phyloP scores from a whole-genome alignment of 2,888 invertebrate genomes.

The Andrena minutula region DNA sequence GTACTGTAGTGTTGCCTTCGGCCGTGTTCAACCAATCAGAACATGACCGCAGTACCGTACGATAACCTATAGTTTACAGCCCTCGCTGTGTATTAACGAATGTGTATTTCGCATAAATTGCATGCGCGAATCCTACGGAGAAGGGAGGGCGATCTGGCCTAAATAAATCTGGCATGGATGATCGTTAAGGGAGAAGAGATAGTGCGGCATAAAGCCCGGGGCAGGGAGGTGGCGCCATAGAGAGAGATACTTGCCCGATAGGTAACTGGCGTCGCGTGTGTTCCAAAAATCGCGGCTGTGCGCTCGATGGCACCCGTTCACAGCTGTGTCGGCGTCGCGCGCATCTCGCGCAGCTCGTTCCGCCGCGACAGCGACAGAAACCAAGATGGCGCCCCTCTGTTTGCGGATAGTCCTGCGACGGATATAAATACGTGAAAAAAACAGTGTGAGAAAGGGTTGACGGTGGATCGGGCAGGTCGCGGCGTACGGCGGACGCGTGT shows the following conservation, averaged over 20 bases:
- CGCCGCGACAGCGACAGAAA: conserved; percentile 75
- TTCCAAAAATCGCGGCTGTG: conserved; percentile 47
- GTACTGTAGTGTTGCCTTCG: not conserved
- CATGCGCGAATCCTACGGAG: too few species aligned
- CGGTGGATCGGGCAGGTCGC: conserved; percentile 48
- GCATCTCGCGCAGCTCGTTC: conserved; percentile 67
- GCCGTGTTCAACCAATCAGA: conserved; percentile 30
- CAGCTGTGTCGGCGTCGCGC: conserved; percentile 71
- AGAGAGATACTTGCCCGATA: not conserved
- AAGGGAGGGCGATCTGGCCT: not conserved
- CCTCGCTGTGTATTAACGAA: not conserved
- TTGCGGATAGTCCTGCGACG: conserved; percentile 80
- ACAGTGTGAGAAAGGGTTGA: conserved; percentile 68
- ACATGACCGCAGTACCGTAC: not conserved
- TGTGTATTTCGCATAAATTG: too few species aligned
- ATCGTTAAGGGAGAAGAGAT: not conserved
- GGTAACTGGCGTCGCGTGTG: conserved; percentile 10
- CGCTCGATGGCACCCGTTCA: conserved; percentile 43
- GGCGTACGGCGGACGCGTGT: conserved; percentile 45
- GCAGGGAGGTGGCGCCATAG: not conserved
- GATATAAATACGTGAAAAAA: conserved; percentile 79
- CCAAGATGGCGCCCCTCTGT: conserved; percentile 82
- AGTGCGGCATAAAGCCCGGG: not conserved
- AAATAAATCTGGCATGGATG: not conserved
- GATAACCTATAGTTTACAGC: not conserved